These are phyloP conservation scores for Pelecanoides urinatrix DNA, from an alignment of 2,113 vertebrate genomes.

Conservation along the genomic window DNA sequence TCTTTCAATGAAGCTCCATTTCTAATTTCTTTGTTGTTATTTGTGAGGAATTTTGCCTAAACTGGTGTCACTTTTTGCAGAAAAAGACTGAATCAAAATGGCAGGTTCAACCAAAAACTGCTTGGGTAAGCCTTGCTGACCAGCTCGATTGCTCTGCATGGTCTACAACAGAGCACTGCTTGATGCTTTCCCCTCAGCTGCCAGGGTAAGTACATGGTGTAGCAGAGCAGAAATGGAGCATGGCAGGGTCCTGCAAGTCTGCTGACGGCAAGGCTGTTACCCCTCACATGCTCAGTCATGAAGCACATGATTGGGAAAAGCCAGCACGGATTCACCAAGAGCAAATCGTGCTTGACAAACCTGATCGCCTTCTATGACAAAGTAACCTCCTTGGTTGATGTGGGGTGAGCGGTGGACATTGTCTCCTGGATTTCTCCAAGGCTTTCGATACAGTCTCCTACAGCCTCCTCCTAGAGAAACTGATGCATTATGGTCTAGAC, in stretches of 20 bases:
- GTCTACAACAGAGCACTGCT: neutral
- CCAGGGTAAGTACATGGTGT: neutral
- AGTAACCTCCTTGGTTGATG: neutral
- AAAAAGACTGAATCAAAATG: neutral
- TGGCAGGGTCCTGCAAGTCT: neutral
- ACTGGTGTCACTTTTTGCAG: neutral
- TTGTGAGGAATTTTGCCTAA: neutral
- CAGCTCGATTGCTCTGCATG: accelerated
- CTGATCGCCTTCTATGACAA: neutral
- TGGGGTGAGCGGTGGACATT: neutral
- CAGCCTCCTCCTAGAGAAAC: too few species aligned
- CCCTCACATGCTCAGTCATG: neutral
- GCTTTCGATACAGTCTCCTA: too few species aligned
- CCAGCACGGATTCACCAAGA: neutral
- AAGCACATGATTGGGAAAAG: neutral
- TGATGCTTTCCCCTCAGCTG: neutral
- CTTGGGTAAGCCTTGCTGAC: neutral
- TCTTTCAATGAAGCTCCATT: neutral
- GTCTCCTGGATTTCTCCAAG: too few species aligned
- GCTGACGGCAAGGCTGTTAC: neutral
- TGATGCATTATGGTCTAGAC: too few species aligned
- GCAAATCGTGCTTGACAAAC: neutral
- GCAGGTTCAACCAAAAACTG: neutral
- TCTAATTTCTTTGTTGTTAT: neutral
- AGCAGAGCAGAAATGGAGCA: accelerated